Base-by-base conservation (phyloP, 2,888 invertebrate species). In the Herminia tarsipennalis region DNA sequence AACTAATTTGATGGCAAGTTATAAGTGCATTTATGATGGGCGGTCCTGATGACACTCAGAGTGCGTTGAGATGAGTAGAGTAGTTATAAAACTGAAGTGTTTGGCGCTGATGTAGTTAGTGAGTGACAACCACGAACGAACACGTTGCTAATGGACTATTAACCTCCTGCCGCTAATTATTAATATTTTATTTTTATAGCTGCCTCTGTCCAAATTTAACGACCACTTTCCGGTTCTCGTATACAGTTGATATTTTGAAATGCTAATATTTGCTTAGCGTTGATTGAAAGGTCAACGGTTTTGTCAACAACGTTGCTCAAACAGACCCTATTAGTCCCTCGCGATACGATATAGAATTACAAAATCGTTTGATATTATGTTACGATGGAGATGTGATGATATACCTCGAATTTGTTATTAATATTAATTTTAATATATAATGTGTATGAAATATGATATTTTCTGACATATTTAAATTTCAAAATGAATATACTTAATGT, bases 111-210 rank as follows among this genome's bases (percentile, higher is more conserved):
- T 41, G 42, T 38, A 28, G 35, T 44, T 41, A 55, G 30, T 50
- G 47, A 63, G 59, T 52, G 66, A 66, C 49, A 43, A 53, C 49
- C 55, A 46, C 49, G 47, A 24, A 18, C 68, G 75, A 78, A 79
- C 78, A 73, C 73, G 72, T 56, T 73, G 54, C 79, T 82, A 86
- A 87, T 84, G 81, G 84, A 79, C 82, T 80, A 79, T 87, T 82
- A 83, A 83, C 81, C 80, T 81, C 69, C 76, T 74, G 73, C 76
- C 61, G 73, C 77, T 84, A 81, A 86, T 86, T 86, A 83, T 86
- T 86, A 81, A 88, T 88, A 87, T 86, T 88, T 86, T 83, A 83
- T 86, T 83, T 88, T 88, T 86, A 86, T 79, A 62, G 66, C 63
- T 59, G 63, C 73, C 76, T 76, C 81, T 76, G 77, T 78, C 81